Percentiles rank a stretch among this genome's conserved stretches.
Evolutionary conservation across 2,888 invertebrate genomes (phyloP).

Genomic region (Lordiphosa fenestrarum): DNA sequence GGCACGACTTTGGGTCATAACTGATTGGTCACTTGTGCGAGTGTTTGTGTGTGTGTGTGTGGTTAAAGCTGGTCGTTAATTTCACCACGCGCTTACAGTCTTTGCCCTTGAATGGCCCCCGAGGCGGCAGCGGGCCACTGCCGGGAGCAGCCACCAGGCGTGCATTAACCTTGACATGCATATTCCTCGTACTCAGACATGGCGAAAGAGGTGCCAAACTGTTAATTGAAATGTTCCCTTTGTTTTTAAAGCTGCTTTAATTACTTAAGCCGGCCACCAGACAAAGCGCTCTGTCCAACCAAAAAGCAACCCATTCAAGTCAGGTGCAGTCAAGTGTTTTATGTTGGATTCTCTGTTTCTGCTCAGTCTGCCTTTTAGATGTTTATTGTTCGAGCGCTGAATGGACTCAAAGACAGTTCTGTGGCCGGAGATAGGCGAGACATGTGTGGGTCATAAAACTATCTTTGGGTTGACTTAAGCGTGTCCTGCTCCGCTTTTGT

Average conservation of each 20-base stretch:
- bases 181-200: constrained; percentile 26
- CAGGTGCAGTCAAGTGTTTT: constrained; percentile 48
- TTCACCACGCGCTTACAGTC: constrained; percentile 40
- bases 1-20: constrained; percentile 45
- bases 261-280: constrained; percentile 16
- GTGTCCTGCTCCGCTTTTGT: too few species aligned
- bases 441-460: constrained; percentile 9
- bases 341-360: constrained; percentile 18
- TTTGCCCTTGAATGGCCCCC: constrained; percentile 25
- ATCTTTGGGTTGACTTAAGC: too few species aligned
- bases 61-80: constrained; percentile 42
- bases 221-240: constrained; percentile 33
- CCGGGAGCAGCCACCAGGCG: constrained; percentile 31
- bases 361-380: constrained; percentile 16
- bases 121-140: constrained; percentile 30
- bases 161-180: constrained; percentile 69
- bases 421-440: too few species aligned
- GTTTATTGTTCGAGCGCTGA: constrained; percentile 40
- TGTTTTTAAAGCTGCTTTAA: constrained; percentile 27
- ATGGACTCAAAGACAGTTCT: constrained; percentile 13
- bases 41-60: constrained; percentile 6
- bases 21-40: constrained; percentile 56
- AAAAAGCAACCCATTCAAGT: constrained; percentile 1
- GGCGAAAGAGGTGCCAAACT: constrained; percentile 14
- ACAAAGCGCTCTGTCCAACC: neutral